Evolutionary conservation across 2,113 vertebrate genomes (phyloP).

Genomic region (Cervus canadensis): DNA sequence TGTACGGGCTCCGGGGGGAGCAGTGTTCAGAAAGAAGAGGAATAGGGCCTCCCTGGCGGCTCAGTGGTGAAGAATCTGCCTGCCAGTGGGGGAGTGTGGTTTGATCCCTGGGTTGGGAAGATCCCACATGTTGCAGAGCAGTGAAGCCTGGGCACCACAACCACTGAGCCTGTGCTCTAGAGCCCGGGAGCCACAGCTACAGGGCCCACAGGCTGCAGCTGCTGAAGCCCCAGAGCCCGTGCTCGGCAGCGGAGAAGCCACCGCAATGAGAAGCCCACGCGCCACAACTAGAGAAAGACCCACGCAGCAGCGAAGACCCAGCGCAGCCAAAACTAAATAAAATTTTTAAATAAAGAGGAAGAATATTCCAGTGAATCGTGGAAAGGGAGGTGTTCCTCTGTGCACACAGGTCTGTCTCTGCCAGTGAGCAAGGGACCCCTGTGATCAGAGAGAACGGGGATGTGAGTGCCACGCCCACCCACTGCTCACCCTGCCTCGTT

Average conservation of each 20-base stretch:
- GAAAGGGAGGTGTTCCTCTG: too few relatives aligned
- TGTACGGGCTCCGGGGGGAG: background rate
- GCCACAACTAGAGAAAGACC: background rate
- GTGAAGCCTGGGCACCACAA: background rate
- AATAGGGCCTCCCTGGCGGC: background rate
- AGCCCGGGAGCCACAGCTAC: background rate
- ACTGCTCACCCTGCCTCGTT: background rate
- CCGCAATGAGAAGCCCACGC: accelerated
- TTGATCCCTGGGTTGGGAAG: background rate
- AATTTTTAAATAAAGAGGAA: background rate
- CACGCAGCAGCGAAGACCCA: background rate
- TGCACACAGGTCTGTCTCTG: background rate
- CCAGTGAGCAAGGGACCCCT: background rate
- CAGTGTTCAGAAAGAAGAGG: background rate
- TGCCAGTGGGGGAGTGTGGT: background rate
- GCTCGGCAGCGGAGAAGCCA: background rate
- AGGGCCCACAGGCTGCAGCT: background rate
- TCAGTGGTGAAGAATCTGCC: background rate
- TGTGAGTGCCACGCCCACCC: background rate
- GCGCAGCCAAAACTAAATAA: background rate
- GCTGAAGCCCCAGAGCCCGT: background rate
- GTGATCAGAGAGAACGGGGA: background rate
- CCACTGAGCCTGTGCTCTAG: background rate
- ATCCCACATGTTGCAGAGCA: background rate
- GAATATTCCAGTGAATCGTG: background rate